These are phyloP conservation scores for Stichopus chloronotus DNA, from an alignment of 35 echinoderm and acorn worm genomes.

Conservation along the genomic window DNA sequence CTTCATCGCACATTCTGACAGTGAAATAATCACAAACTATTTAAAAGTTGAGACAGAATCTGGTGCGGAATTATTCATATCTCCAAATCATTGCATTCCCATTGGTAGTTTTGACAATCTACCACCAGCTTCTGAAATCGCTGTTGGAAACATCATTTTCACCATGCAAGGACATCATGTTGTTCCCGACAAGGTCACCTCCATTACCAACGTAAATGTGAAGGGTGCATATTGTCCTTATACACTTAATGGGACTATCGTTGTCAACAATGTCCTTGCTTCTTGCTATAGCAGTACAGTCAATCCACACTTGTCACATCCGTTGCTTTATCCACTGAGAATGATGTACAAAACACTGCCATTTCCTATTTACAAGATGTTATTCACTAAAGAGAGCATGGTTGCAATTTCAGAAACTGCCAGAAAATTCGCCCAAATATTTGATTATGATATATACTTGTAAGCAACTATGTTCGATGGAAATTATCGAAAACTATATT, in stretches of 20 bases:
- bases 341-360: background rate
- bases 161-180: background rate
- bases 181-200: background rate
- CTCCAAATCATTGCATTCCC: background rate
- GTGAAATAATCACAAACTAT: background rate
- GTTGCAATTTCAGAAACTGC: background rate
- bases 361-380: background rate
- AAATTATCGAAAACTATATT: too few relatives aligned
- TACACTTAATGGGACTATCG: background rate
- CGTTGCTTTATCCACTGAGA: background rate
- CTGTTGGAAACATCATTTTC: background rate
- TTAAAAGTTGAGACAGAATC: background rate
- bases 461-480: too few relatives aligned
- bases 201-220: background rate
- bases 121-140: background rate
- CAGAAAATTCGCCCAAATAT: background rate
- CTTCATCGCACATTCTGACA: background rate
- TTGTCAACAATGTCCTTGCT: background rate
- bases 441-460: too few relatives aligned
- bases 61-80: background rate
- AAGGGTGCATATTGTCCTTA: constrained; percentile 6
- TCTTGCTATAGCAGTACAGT: background rate
- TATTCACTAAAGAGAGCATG: background rate
- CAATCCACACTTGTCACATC: background rate
- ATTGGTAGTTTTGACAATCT: background rate